Percentiles rank a stretch among this genome's conserved stretches.
Evolutionary conservation across 1,140 invertebrate genomes (phyloP).

Genomic region (Mercenaria mercenaria): DNA sequence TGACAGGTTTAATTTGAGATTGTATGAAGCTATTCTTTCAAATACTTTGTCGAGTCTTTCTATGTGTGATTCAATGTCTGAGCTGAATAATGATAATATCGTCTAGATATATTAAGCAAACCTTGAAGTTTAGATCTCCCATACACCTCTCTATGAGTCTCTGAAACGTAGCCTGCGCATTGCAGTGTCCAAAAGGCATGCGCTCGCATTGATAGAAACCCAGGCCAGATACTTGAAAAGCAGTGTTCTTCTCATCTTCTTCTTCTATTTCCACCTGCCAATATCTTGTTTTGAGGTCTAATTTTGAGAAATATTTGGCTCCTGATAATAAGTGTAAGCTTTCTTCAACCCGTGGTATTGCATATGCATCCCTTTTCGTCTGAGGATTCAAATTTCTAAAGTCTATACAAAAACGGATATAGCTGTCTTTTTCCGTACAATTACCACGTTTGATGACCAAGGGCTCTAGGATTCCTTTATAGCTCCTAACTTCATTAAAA

Average conservation of each 20-base stretch:
- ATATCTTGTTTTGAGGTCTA: constrained; percentile 63
- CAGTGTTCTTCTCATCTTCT: constrained; percentile 17
- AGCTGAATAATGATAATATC: constrained; percentile 56
- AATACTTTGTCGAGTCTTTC: constrained; percentile 12
- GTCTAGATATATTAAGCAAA: constrained; percentile 55
- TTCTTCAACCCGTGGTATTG: constrained; percentile 48
- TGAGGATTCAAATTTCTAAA: not conserved
- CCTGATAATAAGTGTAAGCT: constrained; percentile 35
- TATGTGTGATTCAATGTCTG: constrained; percentile 9
- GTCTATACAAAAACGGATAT: not conserved
- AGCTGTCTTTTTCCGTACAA: constrained; percentile 4
- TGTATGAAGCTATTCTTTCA: not conserved
- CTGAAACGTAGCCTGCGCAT: constrained; percentile 84
- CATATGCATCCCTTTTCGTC: not conserved
- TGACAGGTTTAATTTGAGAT: constrained; percentile 35
- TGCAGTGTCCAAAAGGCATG: constrained; percentile 86
- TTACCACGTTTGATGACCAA: constrained; percentile 1
- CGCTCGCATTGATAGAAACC: constrained; percentile 77
- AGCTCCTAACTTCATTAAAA: not conserved
- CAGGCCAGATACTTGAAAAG: not conserved
- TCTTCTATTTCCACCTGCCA: constrained; percentile 51
- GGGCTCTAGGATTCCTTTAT: constrained; percentile 1
- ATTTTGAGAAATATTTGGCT: constrained; percentile 42
- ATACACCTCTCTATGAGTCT: constrained; percentile 78
- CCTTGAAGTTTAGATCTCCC: constrained; percentile 26